Conservation (phyloP, 2,797 vertebrate genomes). For the Crax fasciolata region DNA sequence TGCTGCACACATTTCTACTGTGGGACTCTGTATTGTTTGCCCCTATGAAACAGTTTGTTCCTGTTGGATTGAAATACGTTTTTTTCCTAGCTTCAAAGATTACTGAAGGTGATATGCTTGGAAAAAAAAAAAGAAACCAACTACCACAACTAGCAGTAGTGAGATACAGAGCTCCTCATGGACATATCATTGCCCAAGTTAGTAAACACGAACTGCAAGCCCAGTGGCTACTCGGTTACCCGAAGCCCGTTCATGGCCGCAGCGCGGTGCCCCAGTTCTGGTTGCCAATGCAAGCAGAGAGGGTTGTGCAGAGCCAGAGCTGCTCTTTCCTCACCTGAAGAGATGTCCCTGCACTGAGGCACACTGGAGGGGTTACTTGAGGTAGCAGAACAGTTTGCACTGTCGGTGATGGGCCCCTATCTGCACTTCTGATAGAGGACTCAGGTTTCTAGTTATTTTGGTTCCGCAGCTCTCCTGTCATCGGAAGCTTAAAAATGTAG, state of each 20-base stretch:
- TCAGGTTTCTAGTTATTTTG: slow-evolving; percentile 61
- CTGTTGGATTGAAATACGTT: background rate
- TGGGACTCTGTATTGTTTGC: background rate
- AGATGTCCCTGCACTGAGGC: background rate
- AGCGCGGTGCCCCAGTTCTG: background rate
- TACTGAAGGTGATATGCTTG: background rate
- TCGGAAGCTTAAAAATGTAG: background rate
- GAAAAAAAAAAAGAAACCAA: background rate
- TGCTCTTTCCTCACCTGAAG: background rate
- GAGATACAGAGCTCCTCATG: background rate
- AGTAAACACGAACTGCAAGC: slow-evolving; percentile 39
- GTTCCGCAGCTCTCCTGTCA: slow-evolving; percentile 18
- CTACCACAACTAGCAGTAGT: background rate
- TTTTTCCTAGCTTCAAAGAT: background rate
- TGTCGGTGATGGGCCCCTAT: background rate
- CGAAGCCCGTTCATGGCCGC: background rate
- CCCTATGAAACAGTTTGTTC: background rate
- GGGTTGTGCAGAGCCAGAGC: background rate
- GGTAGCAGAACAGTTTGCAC: background rate
- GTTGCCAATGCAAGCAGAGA: slow-evolving; percentile 41
- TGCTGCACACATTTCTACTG: background rate
- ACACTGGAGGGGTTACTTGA: slow-evolving; percentile 1
- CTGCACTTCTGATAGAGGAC: slow-evolving; percentile 64
- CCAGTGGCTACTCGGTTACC: background rate
- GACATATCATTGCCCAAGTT: slow-evolving; percentile 37